These are phyloP conservation scores for Diorhabda sublineata DNA, from an alignment of 1,140 invertebrate genomes.

Conservation along the genomic window DNA sequence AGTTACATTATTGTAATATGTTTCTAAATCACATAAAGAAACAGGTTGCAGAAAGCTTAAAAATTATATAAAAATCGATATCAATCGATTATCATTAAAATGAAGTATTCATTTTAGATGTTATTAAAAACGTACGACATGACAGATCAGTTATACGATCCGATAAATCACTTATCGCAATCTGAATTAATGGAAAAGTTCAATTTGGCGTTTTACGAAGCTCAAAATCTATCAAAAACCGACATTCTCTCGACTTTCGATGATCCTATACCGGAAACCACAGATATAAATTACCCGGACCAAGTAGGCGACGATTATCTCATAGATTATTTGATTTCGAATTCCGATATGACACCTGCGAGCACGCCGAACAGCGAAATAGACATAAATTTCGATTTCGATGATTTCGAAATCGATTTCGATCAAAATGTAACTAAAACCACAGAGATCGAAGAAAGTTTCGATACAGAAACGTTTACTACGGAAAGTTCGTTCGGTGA, in stretches of 20 bases:
- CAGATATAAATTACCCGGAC: slow-evolving; percentile 19
- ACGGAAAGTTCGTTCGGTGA: slow-evolving; percentile 25
- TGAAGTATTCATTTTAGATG: slow-evolving; percentile 22
- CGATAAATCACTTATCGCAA: slow-evolving; percentile 36
- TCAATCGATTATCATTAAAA: neutral
- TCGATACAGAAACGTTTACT: slow-evolving; percentile 31
- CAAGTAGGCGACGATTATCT: slow-evolving; percentile 32
- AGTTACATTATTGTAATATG: no score
- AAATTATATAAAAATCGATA: no score
- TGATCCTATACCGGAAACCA: slow-evolving; percentile 18
- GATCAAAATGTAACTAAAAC: slow-evolving; percentile 31
- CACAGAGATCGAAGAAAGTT: slow-evolving; percentile 14
- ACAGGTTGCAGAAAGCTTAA: no score
- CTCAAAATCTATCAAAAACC: slow-evolving; percentile 33
- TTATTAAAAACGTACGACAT: slow-evolving; percentile 23
- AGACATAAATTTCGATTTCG: slow-evolving; percentile 39
- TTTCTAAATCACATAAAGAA: no score
- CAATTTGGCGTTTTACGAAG: slow-evolving; percentile 44
- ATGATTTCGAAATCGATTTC: slow-evolving; percentile 38
- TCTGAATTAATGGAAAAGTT: slow-evolving; percentile 44
- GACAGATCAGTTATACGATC: slow-evolving; percentile 30
- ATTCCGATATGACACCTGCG: slow-evolving; percentile 24
- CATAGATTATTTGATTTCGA: slow-evolving; percentile 37
- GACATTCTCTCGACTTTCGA: slow-evolving; percentile 34
- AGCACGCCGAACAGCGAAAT: slow-evolving; percentile 30